Evolutionary conservation across 2,797 vertebrate genomes (phyloP).

Genomic region (Anabacerthia variegaticeps): DNA sequence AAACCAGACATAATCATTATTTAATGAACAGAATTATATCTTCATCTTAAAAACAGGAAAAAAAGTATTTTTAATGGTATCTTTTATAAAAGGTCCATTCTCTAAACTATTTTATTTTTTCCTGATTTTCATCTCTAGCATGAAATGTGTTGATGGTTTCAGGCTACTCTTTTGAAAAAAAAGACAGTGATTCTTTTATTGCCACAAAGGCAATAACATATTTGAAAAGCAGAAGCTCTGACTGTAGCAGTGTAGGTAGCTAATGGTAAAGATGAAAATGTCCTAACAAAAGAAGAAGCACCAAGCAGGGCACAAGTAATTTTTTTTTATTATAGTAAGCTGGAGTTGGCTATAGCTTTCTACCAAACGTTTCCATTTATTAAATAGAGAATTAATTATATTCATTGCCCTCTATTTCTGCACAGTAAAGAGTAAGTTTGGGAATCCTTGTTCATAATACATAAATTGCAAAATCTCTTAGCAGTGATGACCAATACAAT

Average conservation of each 20-base stretch:
- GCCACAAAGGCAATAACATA: not conserved
- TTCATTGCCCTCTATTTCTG: conserved; percentile 2
- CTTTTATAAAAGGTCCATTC: not conserved
- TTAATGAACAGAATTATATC: not conserved
- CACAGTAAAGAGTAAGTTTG: conserved; percentile 2
- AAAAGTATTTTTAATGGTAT: not conserved
- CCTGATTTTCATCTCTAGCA: not conserved
- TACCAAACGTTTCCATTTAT: conserved; percentile 19
- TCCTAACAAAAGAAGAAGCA: not conserved
- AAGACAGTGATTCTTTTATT: not conserved
- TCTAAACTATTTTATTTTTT: not conserved
- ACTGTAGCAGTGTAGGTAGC: not conserved
- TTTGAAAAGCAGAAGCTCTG: not conserved
- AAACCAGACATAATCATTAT: not conserved
- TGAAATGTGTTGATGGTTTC: not conserved
- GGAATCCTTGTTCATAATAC: not conserved
- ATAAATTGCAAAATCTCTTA: conserved; percentile 34
- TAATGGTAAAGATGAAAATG: not conserved
- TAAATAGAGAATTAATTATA: conserved; percentile 38
- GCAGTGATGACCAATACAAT: not conserved
- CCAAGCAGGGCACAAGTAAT: not conserved
- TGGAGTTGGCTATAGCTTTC: conserved; percentile 44
- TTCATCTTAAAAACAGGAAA: not conserved
- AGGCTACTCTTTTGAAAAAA: not conserved
- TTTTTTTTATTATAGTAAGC: not conserved